Base-by-base conservation (phyloP, 2,113 vertebrate species). In the Cottus gobio region DNA sequence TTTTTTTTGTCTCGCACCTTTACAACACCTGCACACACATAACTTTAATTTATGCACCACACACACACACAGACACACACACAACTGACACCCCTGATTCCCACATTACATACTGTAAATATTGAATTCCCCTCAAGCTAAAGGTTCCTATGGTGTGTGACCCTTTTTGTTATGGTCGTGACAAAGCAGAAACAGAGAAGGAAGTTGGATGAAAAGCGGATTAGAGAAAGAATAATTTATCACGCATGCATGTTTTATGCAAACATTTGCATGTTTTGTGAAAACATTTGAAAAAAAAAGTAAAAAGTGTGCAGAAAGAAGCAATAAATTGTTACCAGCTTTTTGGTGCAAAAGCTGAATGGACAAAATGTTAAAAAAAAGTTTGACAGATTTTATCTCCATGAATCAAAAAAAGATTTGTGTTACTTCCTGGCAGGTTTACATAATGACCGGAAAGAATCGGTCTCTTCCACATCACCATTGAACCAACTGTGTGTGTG, bases 401-500 rank as follows among this genome's bases (percentile, higher is more conserved):
- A 39, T 39, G 31, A 78, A 52, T 77, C 26, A 36, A 69, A 57
- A 60, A 60, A 57, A 1, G 30, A n/a, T 50, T 58, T 34, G 34
- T 36, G 34, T 36, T 37, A 6, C 7, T 22, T 50, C 42, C 44
- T 63, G 57, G 44, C 46, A 56, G 44, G 20, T 30, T 52, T 30
- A 36, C 24, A 30, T n/a, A 31, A 65, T 3, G 61, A 37, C 6
- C 3, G 44, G 44, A 34, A 37, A 26, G 12, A 52, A 46, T 60
- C 9, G 2, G 13, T 46, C 37, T 24, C 16, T 50, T 28, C 50
- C n/a, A 37, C 46, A 54, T 15, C 46, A 5, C 46, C n/a, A 13
- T 75, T 52, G 36, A 36, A 50, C 24, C 8, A 7, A 15, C 4
- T n/a, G 26, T 42, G 10, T 81, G 61, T 80, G 60, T 78, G 77